A percentile compares a stretch with the other conserved stretches of the same genome.
Evolutionary conservation across 2,888 invertebrate genomes (phyloP).

Genomic region (Eudemis profundana): DNA sequence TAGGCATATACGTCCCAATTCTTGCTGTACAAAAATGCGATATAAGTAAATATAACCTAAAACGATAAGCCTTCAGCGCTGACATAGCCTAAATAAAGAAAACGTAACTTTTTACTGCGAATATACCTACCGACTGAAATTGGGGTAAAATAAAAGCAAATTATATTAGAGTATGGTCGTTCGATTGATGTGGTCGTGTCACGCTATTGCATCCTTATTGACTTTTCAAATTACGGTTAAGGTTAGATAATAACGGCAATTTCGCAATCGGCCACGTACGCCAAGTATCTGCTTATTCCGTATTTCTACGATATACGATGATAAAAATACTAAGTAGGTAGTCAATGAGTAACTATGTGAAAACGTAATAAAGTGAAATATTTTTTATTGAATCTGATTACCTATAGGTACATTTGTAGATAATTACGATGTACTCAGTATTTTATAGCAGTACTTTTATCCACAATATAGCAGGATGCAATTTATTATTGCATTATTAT

Average conservation of each 20-base stretch:
- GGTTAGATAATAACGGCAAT: constrained; percentile 39
- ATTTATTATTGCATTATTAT: no score
- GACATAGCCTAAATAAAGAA: constrained; percentile 1
- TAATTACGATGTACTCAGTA: not conserved
- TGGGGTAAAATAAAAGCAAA: constrained; percentile 48
- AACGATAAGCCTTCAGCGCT: not conserved
- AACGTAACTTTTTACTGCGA: constrained; percentile 10
- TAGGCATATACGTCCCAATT: no score
- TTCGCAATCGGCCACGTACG: constrained; percentile 34
- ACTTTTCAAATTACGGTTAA: constrained; percentile 48
- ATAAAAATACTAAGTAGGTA: no score
- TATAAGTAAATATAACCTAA: not conserved
- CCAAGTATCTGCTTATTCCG: constrained; percentile 13
- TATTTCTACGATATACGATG: no score
- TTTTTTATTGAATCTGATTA: no score
- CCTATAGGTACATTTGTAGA: no score
- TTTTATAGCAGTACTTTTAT: no score
- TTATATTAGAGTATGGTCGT: constrained; percentile 46
- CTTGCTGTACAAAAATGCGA: not conserved
- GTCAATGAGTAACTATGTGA: no score
- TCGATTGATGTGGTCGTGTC: constrained; percentile 49
- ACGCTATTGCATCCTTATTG: constrained; percentile 49
- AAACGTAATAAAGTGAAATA: no score
- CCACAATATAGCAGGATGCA: no score
- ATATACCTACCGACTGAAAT: constrained; percentile 17